Evolutionary conservation across 2,113 vertebrate genomes (phyloP), one percentile per base, ranked within the genome.

Genomic region (Agapornis roseicollis): DNA sequence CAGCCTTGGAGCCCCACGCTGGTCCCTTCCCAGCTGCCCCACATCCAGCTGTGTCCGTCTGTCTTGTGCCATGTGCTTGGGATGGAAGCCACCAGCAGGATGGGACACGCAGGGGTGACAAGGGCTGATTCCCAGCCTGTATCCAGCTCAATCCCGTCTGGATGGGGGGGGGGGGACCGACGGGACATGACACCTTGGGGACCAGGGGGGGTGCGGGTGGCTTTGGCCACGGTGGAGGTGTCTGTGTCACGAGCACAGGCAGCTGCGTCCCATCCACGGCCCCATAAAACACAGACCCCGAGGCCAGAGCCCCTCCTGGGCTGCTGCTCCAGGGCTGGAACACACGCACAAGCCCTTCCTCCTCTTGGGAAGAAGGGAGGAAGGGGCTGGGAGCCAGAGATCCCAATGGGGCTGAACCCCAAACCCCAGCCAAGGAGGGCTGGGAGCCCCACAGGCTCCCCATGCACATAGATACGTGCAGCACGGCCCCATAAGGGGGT

Each of bases 261-360:
- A 97, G 94, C 96, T 96, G 96, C 63, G 95, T 94, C 91, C 91
- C 86, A 80, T 92, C 96, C 29, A 0, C 84, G 84, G 93, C 87
- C 89, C 96, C 87, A 91, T 96, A 96, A 96, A 96, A 74, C 2
- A 11, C 87, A 0, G 68, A 88, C 91, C 94, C 94, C 27, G 87
- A 94, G 94, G 95, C 95, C 95, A 96, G 92, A 96, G 92, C 85
- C 88, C 78, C 89, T 95, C 95, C 63, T 86, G 95, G 88, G 86
- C 89, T 90, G 89, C 94, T 44, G 63, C 77, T 95, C 89, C 58
- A 95, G 93, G 89, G 89, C 77, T 94, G 96, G 94, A 96, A 86
- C 83, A 24, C 27, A 0, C 64, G 41, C 83, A 90, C 50, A 14
- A 63, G 61, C 80, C 53, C 31, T 29, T 76, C 71, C 63, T 80